These are phyloP conservation scores for Cerastoderma edule DNA, from an alignment of 2,888 invertebrate species.

Conservation along the genomic window DNA sequence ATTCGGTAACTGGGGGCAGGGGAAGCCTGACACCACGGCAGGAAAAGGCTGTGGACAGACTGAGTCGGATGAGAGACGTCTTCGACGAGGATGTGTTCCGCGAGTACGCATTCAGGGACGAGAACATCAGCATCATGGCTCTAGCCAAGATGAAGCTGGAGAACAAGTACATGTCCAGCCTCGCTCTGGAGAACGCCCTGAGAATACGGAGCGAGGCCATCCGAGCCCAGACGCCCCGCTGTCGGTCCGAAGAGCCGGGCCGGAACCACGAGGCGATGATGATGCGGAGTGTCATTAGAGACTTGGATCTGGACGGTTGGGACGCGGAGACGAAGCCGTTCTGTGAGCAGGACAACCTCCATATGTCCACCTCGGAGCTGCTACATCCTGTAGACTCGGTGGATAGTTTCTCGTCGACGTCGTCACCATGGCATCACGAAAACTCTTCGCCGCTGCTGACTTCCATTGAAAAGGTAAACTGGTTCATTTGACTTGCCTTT, in stretches of 20 bases:
- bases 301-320: constrained; percentile 44
- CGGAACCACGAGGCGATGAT: background rate
- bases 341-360: constrained; percentile 25
- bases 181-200: constrained; percentile 28
- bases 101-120: constrained; percentile 12
- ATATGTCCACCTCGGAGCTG: constrained; percentile 33
- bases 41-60: background rate
- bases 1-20: too few species aligned
- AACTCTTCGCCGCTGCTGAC: background rate
- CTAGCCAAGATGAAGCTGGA: constrained; percentile 44
- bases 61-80: background rate
- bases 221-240: background rate
- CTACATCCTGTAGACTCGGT: constrained; percentile 43
- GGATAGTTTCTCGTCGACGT: constrained; percentile 4
- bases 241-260: background rate
- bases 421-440: background rate
- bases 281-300: background rate
- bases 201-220: background rate
- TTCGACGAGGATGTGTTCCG: background rate
- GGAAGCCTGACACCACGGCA: too few species aligned
- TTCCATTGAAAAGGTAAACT: background rate
- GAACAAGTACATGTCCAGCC: constrained; percentile 29
- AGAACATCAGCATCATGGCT: constrained; percentile 18
- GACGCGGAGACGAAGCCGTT: constrained; percentile 21
- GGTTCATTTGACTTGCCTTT: too few species aligned